phyloP scores from a whole-genome alignment of 2,888 invertebrate species.

The Cryptocephalus primarius region DNA sequence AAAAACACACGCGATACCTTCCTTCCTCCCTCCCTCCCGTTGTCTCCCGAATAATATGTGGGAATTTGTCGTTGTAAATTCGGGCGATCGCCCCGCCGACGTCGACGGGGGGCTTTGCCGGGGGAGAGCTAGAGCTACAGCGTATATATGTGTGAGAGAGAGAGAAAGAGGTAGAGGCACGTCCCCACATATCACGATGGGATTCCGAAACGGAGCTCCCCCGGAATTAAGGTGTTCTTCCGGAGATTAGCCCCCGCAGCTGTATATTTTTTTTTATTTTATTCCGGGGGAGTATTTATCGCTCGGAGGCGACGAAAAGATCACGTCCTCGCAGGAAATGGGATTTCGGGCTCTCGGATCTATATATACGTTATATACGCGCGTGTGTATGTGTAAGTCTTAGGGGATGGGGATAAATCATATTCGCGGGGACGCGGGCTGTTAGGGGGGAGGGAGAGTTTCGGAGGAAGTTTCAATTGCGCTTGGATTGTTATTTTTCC shows the following conservation, averaged over 20 bases:
- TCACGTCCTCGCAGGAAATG: conserved; percentile 16
- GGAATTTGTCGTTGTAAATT: conserved; percentile 37
- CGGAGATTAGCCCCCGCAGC: conserved; percentile 27
- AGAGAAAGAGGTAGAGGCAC: neutral
- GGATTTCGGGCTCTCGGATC: conserved; percentile 11
- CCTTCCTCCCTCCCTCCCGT: neutral
- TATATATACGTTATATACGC: no score
- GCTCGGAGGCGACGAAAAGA: conserved; percentile 11
- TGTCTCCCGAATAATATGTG: conserved; percentile 28
- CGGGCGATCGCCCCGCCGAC: neutral
- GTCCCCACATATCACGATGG: conserved; percentile 2
- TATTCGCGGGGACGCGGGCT: neutral
- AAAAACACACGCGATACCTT: no score
- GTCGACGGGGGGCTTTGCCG: no score
- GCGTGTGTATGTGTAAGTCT: no score
- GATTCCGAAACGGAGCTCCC: conserved; percentile 2
- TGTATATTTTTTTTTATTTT: conserved; percentile 23
- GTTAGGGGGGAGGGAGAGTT: no score
- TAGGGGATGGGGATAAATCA: neutral
- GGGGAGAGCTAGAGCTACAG: neutral
- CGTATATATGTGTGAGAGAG: neutral
- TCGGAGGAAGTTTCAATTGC: no score
- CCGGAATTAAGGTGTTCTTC: conserved; percentile 31
- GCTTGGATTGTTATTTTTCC: no score
- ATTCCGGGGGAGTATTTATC: conserved; percentile 15